Evolutionary conservation across 2,797 vertebrate species (phyloP), one percentile per base, ranked within the genome.

Genomic region (Periparus ater): DNA sequence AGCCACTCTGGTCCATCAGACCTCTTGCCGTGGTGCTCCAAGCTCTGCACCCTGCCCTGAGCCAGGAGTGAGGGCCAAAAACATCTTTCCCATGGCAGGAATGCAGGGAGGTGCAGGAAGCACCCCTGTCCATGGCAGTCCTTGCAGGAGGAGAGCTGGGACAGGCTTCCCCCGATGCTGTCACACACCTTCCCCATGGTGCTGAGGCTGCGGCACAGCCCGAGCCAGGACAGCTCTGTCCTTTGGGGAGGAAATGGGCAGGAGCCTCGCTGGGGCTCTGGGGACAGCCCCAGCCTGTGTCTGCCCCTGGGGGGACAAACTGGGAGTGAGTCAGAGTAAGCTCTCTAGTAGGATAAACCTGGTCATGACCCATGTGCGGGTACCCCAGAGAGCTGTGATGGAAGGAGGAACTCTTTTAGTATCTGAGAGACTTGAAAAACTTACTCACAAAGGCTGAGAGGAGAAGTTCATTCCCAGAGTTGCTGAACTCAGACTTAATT

Each of bases 71-170:
- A 32, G 40, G 44, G 22, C 44, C 1, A 1, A 42, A 54, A 47
- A 2, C 47, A 14, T 27, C 34, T 4, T 73, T 26, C 16, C 25
- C 0, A 0, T 4, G 2, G 22, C 53, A 15, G 34, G n/a, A 4
- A 3, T 32, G 44, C 48, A 58, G 54, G 34, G 9, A 51, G 40
- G 16, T n/a, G 17, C 2, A 2, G 62, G 50, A 36, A 68, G 23
- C 5, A 2, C 21, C 36, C 38, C 34, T 77, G 17, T 20, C 77
- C 57, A 6, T 0, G 0, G 53, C 3, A 1, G 8, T 55, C 6
- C 18, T 36, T 18, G 48, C 57, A 61, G 22, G 14, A 85, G 55
- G 42, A 26, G 53, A 73, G 36, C 45, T 25, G 73, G 54, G 38
- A 55, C 27, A 12, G 54, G 30, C 32, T 47, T 74, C 17, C 8